Conservation (phyloP, 2,888 invertebrate species). For the Orchesella flavescens region DNA sequence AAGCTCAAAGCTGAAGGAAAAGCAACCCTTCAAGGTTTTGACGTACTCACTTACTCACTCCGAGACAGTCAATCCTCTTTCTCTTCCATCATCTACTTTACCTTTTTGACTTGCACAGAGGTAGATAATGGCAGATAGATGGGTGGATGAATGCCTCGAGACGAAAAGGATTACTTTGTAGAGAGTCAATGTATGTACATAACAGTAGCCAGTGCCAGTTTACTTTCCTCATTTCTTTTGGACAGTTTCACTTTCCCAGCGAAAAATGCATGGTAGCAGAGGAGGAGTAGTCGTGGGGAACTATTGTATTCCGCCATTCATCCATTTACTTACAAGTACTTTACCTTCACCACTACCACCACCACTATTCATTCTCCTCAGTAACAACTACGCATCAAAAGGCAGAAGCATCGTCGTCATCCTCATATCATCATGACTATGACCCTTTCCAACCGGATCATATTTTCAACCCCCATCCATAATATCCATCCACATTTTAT, state of each 20-base stretch:
- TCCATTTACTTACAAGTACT: not conserved
- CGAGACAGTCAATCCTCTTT: not conserved
- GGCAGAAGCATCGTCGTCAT: not conserved
- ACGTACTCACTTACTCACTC: not conserved
- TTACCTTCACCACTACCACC: not conserved
- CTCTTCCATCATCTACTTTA: not conserved
- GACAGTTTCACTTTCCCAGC: not conserved
- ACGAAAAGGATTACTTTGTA: slow-evolving; percentile 18
- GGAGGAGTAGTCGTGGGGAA: not conserved
- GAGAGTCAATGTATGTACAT: too few relatives aligned
- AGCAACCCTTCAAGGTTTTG: not conserved
- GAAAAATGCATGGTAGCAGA: too few relatives aligned
- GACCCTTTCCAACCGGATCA: slow-evolving; percentile 6
- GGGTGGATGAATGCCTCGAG: slow-evolving; percentile 6
- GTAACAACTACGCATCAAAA: slow-evolving; percentile 5
- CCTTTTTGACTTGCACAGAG: not conserved
- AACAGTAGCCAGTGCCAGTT: not conserved
- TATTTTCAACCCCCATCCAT: not conserved
- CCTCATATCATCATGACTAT: not conserved
- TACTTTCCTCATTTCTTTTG: not conserved
- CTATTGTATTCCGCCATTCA: not conserved
- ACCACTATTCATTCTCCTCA: not conserved
- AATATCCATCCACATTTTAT: slow-evolving; percentile 9
- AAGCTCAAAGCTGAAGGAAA: too few relatives aligned
- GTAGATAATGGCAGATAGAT: not conserved